Evolutionary conservation across 2,888 invertebrate genomes (phyloP).

Genomic region (Penaeus monodon): DNA sequence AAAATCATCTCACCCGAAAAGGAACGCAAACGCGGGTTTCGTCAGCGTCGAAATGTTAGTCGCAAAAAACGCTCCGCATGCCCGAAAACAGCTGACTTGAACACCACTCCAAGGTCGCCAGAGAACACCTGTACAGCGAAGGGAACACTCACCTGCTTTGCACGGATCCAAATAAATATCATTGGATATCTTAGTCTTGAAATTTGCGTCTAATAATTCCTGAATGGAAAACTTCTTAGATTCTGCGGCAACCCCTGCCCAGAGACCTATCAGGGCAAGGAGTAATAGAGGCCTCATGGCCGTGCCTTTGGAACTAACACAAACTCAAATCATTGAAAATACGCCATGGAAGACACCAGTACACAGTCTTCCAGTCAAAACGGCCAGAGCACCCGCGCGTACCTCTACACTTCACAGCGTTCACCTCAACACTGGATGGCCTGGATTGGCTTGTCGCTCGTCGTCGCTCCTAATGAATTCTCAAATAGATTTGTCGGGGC

Average conservation of each 20-base stretch:
- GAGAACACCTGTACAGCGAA: background rate
- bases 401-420: constrained; percentile 19
- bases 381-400: constrained; percentile 14
- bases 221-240: constrained; percentile 28
- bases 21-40: too few relatives aligned
- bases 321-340: constrained; percentile 21
- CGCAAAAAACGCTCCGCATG: background rate
- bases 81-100: background rate
- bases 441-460: background rate
- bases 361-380: constrained; percentile 4
- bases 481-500: constrained; percentile 11
- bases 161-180: constrained; percentile 88
- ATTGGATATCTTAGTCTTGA: constrained; percentile 73
- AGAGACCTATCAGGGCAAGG: background rate
- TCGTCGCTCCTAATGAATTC: constrained; percentile 27
- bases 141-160: constrained; percentile 81
- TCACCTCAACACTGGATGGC: constrained; percentile 18
- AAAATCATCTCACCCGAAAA: too few relatives aligned
- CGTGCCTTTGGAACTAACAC: background rate
- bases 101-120: background rate
- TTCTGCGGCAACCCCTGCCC: constrained; percentile 14
- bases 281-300: constrained; percentile 21
- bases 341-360: constrained; percentile 18
- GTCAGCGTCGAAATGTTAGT: too few relatives aligned
- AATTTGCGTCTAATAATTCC: constrained; percentile 17